These are phyloP conservation scores for Heliothis subflexa DNA, from an alignment of 1,140 invertebrate genomes.

Conservation along the genomic window DNA sequence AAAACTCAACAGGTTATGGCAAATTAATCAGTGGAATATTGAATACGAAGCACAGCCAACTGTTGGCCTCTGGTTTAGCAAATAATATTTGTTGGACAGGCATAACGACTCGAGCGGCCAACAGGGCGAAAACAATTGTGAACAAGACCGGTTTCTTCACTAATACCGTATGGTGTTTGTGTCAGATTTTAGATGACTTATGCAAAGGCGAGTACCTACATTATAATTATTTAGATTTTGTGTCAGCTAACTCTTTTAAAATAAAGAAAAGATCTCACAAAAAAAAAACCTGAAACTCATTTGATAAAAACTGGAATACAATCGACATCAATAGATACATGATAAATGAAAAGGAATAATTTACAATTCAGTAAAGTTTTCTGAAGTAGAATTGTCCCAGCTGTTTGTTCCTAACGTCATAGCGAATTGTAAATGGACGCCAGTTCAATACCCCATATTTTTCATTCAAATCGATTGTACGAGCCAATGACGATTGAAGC, in stretches of 20 bases:
- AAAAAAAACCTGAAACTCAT: neutral
- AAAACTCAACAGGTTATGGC: neutral
- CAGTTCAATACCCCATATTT: conserved; percentile 55
- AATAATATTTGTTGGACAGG: conserved; percentile 80
- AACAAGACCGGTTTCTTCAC: conserved; percentile 63
- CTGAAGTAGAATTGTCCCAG: conserved; percentile 33
- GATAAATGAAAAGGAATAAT: conserved; percentile 2
- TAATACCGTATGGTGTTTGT: conserved; percentile 14
- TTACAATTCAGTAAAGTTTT: conserved; percentile 17
- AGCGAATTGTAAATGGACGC: conserved; percentile 51
- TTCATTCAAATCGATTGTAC: conserved; percentile 53
- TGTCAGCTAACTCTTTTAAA: neutral
- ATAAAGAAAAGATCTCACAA: neutral
- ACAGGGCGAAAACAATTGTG: conserved; percentile 73
- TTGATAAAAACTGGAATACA: neutral
- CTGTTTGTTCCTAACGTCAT: conserved; percentile 49
- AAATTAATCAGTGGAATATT: conserved; percentile 57
- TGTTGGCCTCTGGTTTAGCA: conserved; percentile 65
- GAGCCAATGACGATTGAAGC: conserved; percentile 42
- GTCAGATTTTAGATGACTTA: conserved; percentile 31
- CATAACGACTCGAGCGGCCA: conserved; percentile 63
- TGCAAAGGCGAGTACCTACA: neutral
- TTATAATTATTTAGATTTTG: neutral
- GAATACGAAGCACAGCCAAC: conserved; percentile 63
- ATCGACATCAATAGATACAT: neutral